Conservation (phyloP, 2,797 vertebrate species). For the Dipus sagitta region DNA sequence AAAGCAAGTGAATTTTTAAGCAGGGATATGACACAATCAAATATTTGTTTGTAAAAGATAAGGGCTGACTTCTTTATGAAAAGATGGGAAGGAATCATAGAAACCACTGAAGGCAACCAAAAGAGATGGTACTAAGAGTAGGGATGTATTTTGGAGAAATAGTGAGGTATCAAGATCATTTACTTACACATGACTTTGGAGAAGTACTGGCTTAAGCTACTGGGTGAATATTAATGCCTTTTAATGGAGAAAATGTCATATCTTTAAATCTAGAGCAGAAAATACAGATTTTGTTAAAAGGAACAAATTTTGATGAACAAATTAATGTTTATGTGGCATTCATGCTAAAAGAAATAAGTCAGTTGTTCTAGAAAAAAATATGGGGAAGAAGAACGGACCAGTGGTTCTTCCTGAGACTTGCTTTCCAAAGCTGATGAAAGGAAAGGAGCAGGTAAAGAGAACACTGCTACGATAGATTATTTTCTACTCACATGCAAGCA, state of each 20-base stretch:
- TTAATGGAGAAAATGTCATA: background rate
- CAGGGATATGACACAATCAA: background rate
- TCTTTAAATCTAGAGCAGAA: background rate
- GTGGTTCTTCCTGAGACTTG: background rate
- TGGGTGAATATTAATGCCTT: background rate
- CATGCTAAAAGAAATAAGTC: constrained; percentile 1
- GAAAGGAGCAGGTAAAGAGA: background rate
- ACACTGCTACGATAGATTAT: background rate
- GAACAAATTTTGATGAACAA: constrained; percentile 27
- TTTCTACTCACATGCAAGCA: background rate
- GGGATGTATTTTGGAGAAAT: background rate
- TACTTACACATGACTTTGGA: background rate
- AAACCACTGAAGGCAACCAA: background rate
- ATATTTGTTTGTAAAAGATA: constrained; percentile 34
- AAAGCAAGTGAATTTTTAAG: background rate
- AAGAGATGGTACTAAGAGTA: background rate
- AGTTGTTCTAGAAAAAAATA: background rate
- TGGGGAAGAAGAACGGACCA: background rate
- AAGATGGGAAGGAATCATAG: constrained; percentile 8
- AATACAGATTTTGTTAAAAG: background rate
- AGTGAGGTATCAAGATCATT: background rate
- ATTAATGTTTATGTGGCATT: constrained; percentile 31
- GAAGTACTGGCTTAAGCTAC: background rate
- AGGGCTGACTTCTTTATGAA: background rate
- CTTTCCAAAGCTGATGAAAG: constrained; percentile 2